Evolutionary conservation across 2,797 vertebrate genomes (phyloP), one percentile per base, ranked within the genome.

Genomic region (Brachymystax lenok): DNA sequence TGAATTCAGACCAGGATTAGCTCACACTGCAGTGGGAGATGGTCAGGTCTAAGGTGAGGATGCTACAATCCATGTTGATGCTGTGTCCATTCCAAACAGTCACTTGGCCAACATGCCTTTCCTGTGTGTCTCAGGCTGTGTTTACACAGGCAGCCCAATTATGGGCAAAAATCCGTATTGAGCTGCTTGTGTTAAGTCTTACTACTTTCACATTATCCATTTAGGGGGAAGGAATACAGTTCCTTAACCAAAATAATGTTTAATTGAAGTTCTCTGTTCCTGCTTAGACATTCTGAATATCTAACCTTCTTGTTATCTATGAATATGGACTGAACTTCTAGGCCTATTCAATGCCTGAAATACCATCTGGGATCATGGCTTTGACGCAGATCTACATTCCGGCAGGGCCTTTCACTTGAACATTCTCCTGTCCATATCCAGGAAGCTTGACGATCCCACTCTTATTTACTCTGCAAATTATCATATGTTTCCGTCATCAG

Each of bases 21-120:
- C 59, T 66, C 79, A 78, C 77, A 86, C 82, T 89, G 83, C 84
- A 89, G 33, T 66, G 54, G 78, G 84, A 86, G 74, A 80, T 79
- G n/a, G 73, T 24, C 71, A 69, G 64, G 56, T 66, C 13, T 19
- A 74, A 51, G 21, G 52, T 33, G 54, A 71, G 33, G 7, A 54
- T 67, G 28, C 28, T 33, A 30, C 66, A 67, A 67, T 19, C 10
- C 28, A 24, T 63, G 59, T 63, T 27, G 40, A 19, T 59, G 56
- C 14, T 59, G n/a, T 59, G 56, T 59, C 19, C 5, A n/a, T 19
- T 59, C 5, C 6, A 59, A 59, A 59, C 17, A 21, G 56, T 59
- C 56, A 19, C 17, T 59, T 59, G 5, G 8, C 56, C 56, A 19
- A n/a, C n/a, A 21, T 67, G 14, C 14, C 14, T 30, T 30, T 30